Percentiles rank a stretch among this genome's conserved stretches.
These are phyloP conservation scores for Smutsia gigantea DNA, from an alignment of 2,797 vertebrate genomes.

Conservation along the genomic window DNA sequence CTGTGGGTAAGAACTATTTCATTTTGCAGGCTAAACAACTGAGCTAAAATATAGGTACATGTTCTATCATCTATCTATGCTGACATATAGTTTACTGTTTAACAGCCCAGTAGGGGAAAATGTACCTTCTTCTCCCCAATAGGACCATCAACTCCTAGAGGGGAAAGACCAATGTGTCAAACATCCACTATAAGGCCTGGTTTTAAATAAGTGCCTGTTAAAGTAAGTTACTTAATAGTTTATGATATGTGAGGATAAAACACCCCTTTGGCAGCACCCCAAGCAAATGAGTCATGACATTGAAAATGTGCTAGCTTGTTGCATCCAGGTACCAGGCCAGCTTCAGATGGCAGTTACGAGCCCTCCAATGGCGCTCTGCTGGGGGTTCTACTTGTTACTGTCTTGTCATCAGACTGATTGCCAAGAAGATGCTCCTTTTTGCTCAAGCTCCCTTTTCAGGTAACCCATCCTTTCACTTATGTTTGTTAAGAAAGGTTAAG, in stretches of 20 bases:
- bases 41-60: not conserved
- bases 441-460: not conserved
- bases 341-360: not conserved
- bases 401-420: not conserved
- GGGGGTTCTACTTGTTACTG: not conserved
- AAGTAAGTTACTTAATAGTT: not conserved
- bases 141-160: not conserved
- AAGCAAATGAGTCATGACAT: not conserved
- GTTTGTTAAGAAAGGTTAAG: not conserved
- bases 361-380: not conserved
- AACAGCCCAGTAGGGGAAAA: not conserved
- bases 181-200: not conserved
- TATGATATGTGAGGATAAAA: not conserved
- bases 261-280: not conserved
- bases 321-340: not conserved
- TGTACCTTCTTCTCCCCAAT: not conserved
- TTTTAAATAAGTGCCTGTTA: not conserved
- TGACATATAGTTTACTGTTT: not conserved
- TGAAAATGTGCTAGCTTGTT: not conserved
- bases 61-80: not conserved
- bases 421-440: not conserved
- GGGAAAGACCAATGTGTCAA: not conserved
- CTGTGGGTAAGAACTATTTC: not conserved
- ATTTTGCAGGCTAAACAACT: not conserved
- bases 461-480: not conserved